A percentile compares a stretch with the other conserved stretches of the same genome.
Evolutionary conservation across 2,113 vertebrate genomes (phyloP).

Genomic region (Panthera tigris): DNA sequence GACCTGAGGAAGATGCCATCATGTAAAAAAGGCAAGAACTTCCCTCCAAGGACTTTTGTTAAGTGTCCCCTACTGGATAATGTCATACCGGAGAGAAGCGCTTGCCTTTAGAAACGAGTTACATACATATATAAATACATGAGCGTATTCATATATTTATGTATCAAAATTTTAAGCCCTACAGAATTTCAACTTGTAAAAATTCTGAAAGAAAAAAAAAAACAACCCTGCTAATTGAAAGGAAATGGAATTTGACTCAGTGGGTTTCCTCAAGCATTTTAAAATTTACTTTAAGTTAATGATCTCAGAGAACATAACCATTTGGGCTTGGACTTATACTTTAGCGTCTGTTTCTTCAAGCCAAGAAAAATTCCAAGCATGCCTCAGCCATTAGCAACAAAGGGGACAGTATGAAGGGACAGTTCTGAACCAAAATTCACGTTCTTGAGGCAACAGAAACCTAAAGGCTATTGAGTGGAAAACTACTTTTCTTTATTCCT

Average conservation of each 20-base stretch:
- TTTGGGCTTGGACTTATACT: not conserved
- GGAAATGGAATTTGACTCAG: conserved; percentile 45
- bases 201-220: conserved; percentile 16
- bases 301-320: conserved; percentile 40
- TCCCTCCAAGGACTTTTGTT: not conserved
- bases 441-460: not conserved
- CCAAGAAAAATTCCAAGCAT: not conserved
- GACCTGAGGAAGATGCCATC: not conserved
- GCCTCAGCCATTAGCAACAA: not conserved
- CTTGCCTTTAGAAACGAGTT: conserved; percentile 49
- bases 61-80: conserved; percentile 39
- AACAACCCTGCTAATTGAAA: not conserved
- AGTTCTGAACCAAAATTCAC: not conserved
- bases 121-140: not conserved
- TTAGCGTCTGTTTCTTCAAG: conserved; percentile 9
- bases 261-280: conserved; percentile 11
- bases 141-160: not conserved
- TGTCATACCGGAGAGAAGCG: conserved; percentile 15
- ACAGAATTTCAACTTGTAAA: conserved; percentile 27
- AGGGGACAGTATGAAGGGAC: not conserved
- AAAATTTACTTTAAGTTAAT: conserved; percentile 25
- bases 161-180: conserved; percentile 28
- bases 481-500: conserved; percentile 23
- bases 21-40: conserved; percentile 36
- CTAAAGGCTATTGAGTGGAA: not conserved